Percentiles rank a stretch among this genome's conserved stretches.
These are phyloP conservation scores for Tarsius wallacei DNA, from an alignment of 2,797 vertebrate species.

Conservation along the genomic window DNA sequence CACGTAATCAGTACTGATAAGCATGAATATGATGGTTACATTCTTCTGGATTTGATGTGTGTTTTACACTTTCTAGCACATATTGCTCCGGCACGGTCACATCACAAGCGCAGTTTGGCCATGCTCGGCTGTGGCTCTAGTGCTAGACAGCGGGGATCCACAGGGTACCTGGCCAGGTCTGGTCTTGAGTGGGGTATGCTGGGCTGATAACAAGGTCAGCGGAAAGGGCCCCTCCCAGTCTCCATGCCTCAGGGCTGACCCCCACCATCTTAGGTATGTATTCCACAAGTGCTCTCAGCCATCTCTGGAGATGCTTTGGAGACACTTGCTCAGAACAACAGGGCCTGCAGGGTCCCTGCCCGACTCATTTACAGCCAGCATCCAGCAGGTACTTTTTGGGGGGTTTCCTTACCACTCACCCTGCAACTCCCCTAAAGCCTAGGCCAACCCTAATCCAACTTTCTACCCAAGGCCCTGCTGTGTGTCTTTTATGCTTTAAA, in stretches of 20 bases:
- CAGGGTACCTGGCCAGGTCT: background rate
- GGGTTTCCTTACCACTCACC: background rate
- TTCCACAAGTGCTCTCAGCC: background rate
- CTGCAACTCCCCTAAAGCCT: background rate
- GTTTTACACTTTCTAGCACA: background rate
- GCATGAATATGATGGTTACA: background rate
- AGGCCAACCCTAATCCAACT: background rate
- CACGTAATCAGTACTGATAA: background rate
- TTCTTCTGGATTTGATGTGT: background rate
- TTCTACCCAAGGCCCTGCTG: background rate
- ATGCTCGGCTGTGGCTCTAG: background rate
- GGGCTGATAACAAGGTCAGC: background rate
- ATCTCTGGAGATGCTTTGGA: background rate
- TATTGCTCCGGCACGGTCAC: background rate
- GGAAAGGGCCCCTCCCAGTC: background rate
- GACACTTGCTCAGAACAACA: background rate
- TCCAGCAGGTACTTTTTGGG: background rate
- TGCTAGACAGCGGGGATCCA: accelerated
- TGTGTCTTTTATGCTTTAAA: background rate
- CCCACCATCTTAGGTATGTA: accelerated
- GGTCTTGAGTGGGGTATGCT: background rate
- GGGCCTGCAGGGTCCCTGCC: background rate
- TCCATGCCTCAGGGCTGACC: background rate
- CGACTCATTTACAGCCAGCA: background rate
- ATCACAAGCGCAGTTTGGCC: background rate